These are phyloP conservation scores for Frankliniella fusca DNA, from an alignment of 2,888 invertebrate species.

Conservation along the genomic window DNA sequence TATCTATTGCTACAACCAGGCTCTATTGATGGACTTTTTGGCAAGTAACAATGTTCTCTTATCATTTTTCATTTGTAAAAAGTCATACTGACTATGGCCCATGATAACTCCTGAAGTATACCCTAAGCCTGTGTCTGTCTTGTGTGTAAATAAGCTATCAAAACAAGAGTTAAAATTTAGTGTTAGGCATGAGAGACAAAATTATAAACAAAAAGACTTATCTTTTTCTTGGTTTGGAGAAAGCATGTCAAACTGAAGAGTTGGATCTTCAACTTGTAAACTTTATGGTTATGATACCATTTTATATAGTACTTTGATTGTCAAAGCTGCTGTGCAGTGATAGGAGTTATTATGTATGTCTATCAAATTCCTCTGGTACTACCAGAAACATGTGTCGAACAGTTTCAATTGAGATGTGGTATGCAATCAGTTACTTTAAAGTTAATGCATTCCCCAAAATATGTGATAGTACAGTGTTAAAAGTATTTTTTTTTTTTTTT, in stretches of 20 bases:
- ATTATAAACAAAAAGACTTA: not conserved
- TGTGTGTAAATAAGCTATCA: not conserved
- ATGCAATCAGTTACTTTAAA: no score
- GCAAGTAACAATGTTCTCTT: no score
- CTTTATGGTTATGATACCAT: not conserved
- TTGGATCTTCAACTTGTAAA: not conserved
- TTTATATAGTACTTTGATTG: not conserved
- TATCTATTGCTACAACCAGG: not conserved
- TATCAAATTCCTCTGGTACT: not conserved
- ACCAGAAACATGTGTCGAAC: not conserved
- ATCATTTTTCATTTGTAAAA: no score
- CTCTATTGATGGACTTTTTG: no score
- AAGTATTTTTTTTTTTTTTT: not conserved
- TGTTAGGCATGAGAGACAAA: not conserved
- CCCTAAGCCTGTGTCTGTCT: not conserved
- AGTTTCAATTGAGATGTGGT: no score
- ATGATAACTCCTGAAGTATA: no score
- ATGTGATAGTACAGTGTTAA: not conserved
- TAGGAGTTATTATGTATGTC: slow-evolving; percentile 1
- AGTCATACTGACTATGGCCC: no score
- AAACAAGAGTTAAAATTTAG: not conserved
- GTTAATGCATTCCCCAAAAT: no score
- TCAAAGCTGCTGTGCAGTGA: slow-evolving; percentile 3
- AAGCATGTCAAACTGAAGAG: not conserved
- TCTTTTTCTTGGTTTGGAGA: not conserved